Conservation (phyloP, 2,113 vertebrate species). For the Istiophorus platypterus region DNA sequence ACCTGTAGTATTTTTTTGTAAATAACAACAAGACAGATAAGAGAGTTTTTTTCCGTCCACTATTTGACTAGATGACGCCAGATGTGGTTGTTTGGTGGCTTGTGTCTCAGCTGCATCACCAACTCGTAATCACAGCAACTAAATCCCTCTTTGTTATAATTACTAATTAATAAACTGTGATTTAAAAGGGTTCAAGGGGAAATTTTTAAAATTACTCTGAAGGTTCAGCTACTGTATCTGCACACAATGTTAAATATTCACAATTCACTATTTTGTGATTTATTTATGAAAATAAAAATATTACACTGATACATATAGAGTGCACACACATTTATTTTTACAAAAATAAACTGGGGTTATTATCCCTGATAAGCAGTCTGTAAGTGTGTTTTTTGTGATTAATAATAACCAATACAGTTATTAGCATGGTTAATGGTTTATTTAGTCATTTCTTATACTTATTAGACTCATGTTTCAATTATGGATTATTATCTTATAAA, state of each 20-base stretch:
- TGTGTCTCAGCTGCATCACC: no score
- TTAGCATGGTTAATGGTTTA: no score
- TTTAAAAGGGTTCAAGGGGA: neutral
- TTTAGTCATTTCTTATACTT: no score
- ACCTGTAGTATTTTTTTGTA: neutral
- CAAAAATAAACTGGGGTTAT: no score
- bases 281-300: slow-evolving; percentile 28
- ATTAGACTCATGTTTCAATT: no score
- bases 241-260: slow-evolving; percentile 12
- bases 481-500: no score
- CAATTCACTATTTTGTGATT: neutral
- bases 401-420: no score
- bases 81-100: neutral
- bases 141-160: neutral
- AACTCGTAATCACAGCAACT: neutral
- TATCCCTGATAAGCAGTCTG: no score
- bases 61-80: neutral
- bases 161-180: neutral
- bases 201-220: neutral
- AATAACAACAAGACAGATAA: neutral
- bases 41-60: neutral
- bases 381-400: no score
- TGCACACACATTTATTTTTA: no score
- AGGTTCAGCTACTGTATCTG: neutral
- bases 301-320: no score